Conservation (phyloP, 2,888 invertebrate genomes). For the Drosophila macrothrix region DNA sequence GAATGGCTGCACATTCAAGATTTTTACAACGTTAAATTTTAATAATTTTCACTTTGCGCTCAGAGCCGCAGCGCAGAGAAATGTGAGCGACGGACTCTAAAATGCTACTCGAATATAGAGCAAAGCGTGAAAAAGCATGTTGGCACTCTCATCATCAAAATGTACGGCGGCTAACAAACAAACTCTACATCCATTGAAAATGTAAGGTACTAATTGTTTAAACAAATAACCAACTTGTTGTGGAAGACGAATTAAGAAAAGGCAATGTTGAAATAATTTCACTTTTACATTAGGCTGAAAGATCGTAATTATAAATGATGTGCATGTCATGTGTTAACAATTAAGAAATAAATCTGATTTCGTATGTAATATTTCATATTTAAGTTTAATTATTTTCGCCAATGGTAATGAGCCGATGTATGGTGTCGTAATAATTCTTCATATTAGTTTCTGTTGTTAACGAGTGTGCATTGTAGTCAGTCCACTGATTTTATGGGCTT, state of each 20-base stretch:
- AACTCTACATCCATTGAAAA: slow-evolving; percentile 8
- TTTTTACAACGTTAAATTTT: slow-evolving; percentile 67
- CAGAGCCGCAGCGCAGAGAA: slow-evolving; percentile 37
- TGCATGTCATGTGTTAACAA: slow-evolving; percentile 1
- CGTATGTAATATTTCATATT: background rate
- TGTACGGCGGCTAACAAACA: slow-evolving; percentile 8
- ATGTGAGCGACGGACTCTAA: slow-evolving; percentile 43
- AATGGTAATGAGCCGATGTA: background rate
- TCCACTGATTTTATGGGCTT: background rate
- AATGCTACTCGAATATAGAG: slow-evolving; percentile 64
- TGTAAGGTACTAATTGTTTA: slow-evolving; percentile 59
- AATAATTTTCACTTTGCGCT: slow-evolving; percentile 72
- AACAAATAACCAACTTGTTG: slow-evolving; percentile 38
- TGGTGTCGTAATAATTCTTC: background rate
- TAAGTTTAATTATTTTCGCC: background rate
- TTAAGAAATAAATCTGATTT: background rate
- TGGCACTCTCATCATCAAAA: slow-evolving; percentile 34
- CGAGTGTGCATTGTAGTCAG: background rate
- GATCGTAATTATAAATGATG: background rate
- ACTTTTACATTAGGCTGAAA: slow-evolving; percentile 49
- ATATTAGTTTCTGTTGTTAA: background rate
- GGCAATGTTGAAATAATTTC: slow-evolving; percentile 50
- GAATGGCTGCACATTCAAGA: slow-evolving; percentile 68
- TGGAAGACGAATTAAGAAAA: slow-evolving; percentile 33
- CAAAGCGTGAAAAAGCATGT: slow-evolving; percentile 72